Base-by-base conservation (phyloP, 2,888 invertebrate genomes). In the Gasteruption jaculator region DNA sequence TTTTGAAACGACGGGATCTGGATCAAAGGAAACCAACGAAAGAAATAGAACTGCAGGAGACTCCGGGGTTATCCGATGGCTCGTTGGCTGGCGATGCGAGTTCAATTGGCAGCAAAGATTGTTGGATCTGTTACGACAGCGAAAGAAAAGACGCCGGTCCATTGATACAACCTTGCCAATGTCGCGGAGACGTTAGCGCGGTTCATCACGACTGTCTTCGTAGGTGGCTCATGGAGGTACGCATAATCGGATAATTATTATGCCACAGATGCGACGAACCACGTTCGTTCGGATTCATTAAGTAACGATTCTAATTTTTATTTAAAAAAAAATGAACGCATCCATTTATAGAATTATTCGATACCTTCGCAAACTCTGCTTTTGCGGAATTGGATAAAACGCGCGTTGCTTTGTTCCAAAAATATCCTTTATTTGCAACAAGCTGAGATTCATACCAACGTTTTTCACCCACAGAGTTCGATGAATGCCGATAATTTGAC, bases 51-150 rank as follows among this genome's bases (percentile, higher is more conserved):
- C 40, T 68, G 11, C 66, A 68, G 35, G 67, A 71, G 24, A 66
- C 61, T 39, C 53, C 45, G 3, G 50, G 51, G 18, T 48, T 50
- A 15, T 49, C 53, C n/a, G 64, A 67, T 11, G 40, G 57, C 5
- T 55, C 58, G 38, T 45, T 57, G 3, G 43, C 60, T 14, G 49
- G 55, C 10, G 67, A 68, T 41, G 54, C 53, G 14, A 71, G 74
- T 12, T 79, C 80, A 46, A 65, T 80, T 41, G 74, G 73, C 45
- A 79, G 76, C 54, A 76, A 79, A 58, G 92, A 92, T 69, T 93
- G 93, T 68, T 94, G 92, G 91, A 93, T 94, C 58, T 94, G 93
- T 71, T 93, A 93, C 68, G 92, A 92, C 72, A 76, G 75, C 49
- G 82, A 90, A 22, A 81, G 88, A 41, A 72, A 77, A 14, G 91